Evolutionary conservation across 2,888 invertebrate genomes (phyloP), one percentile per base, ranked within the genome.

Genomic region (Xanthia togata): DNA sequence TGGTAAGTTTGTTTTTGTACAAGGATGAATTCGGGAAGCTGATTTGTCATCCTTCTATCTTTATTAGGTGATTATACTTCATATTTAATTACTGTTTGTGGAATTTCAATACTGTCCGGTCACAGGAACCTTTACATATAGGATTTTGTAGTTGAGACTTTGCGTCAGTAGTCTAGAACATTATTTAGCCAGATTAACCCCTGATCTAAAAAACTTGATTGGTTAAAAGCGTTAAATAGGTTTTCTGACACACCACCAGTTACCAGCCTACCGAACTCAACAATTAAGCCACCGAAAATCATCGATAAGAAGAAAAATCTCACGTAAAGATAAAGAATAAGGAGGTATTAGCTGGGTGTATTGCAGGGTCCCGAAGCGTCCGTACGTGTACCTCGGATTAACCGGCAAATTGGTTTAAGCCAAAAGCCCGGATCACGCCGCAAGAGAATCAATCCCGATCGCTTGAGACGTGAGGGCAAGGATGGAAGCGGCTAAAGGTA

Each of bases 361-460:
- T 87, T 78, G 79, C 67, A 31, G 84, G 85, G 83, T 79, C 82
- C 84, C 88, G 89, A 93, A 92, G 94, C 93, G 94, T 92, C 83
- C 92, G 91, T 89, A 91, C 90, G 90, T 89, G 91, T 91, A 90
- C 91, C 88, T 88, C 86, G 95, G 96, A 95, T 96, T 95, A 96
- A 87, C 91, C 92, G 91, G 91, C 89, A 93, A 95, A 96, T 96
- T 95, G 95, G 95, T 94, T 95, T 91, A 94, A 93, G 91, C 90
- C 90, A 83, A 90, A 89, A 88, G 81, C 89, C 89, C 89, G 91
- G 89, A 92, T 92, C 91, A 90, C 88, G 87, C 90, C 90, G 90
- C 86, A 84, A 86, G 88, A 85, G 93, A 94, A 95, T 95, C 95
- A 95, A 95, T 96, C 93, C 92, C 87, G 89, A 92, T 93, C 89